A percentile compares a stretch with the other conserved stretches of the same genome.
These are phyloP conservation scores for Callimorpha dominula DNA, from an alignment of 2,888 invertebrate species.

Conservation along the genomic window DNA sequence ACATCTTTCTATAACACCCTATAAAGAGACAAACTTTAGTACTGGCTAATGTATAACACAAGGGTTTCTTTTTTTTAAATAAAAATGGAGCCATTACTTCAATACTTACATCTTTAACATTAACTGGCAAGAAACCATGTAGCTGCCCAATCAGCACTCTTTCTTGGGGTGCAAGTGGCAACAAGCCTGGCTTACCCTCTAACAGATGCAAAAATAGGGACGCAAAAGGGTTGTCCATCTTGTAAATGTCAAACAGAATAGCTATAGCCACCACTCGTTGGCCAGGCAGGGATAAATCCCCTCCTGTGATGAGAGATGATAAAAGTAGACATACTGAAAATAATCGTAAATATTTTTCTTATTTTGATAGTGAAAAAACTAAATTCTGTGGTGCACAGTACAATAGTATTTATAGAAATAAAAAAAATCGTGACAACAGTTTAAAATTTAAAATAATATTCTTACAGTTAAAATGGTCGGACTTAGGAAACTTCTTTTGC, in stretches of 20 bases:
- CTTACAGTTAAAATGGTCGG: slow-evolving; percentile 92
- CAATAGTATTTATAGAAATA: background rate
- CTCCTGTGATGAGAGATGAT: slow-evolving; percentile 78
- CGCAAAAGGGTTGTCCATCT: slow-evolving; percentile 80
- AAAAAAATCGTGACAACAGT: background rate
- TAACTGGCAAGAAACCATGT: slow-evolving; percentile 89
- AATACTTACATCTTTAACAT: slow-evolving; percentile 89
- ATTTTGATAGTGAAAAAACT: background rate
- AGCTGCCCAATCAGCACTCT: slow-evolving; percentile 91
- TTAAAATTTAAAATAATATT: background rate
- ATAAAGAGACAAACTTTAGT: too few relatives aligned
- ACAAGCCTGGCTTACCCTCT: slow-evolving; percentile 76
- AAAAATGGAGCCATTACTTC: background rate
- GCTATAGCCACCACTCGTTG: slow-evolving; percentile 81
- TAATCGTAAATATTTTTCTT: background rate
- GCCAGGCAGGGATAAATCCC: slow-evolving; percentile 80
- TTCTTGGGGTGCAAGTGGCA: slow-evolving; percentile 86
- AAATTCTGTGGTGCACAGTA: background rate
- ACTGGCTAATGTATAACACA: too few relatives aligned
- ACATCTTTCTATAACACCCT: too few relatives aligned
- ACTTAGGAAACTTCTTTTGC: slow-evolving; percentile 92
- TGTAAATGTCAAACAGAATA: slow-evolving; percentile 78
- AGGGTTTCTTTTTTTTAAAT: background rate
- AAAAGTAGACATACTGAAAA: slow-evolving; percentile 80
- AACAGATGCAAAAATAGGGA: slow-evolving; percentile 76